Conservation (phyloP, 2,888 invertebrate species). For the Onthophagus sagittarius region DNA sequence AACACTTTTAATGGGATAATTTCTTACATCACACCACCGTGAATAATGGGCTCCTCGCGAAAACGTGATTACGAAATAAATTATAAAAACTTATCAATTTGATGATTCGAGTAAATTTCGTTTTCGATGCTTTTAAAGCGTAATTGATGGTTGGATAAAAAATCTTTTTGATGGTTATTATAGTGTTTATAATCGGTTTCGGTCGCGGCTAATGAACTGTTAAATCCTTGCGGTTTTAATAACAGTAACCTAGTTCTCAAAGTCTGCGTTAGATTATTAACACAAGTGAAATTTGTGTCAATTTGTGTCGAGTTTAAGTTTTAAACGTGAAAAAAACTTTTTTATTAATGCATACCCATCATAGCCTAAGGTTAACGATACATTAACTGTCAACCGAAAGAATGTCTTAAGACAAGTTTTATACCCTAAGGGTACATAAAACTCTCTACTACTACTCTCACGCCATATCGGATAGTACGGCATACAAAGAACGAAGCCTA, state of each 20-base stretch:
- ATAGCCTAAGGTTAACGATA: neutral
- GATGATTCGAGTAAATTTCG: neutral
- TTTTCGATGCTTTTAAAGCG: neutral
- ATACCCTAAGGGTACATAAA: neutral
- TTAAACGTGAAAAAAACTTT: neutral
- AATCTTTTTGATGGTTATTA: neutral
- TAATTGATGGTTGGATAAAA: no score
- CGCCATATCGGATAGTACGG: neutral
- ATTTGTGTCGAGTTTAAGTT: neutral
- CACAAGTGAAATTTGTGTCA: neutral
- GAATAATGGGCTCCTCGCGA: neutral
- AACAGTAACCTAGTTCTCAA: neutral
- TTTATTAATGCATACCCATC: neutral
- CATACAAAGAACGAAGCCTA: neutral
- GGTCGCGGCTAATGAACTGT: neutral
- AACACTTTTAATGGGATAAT: neutral
- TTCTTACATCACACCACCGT: neutral
- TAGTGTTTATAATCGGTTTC: neutral
- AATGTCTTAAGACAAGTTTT: neutral
- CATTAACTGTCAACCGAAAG: neutral
- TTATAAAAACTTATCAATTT: neutral
- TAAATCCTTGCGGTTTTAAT: neutral
- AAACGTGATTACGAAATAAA: no score
- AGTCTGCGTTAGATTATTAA: neutral
- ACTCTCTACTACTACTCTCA: neutral